Percentiles rank a stretch among this genome's conserved stretches.
phyloP scores from a whole-genome alignment of 64 coral and sea anemone species.

The Platygyra sinensis region DNA sequence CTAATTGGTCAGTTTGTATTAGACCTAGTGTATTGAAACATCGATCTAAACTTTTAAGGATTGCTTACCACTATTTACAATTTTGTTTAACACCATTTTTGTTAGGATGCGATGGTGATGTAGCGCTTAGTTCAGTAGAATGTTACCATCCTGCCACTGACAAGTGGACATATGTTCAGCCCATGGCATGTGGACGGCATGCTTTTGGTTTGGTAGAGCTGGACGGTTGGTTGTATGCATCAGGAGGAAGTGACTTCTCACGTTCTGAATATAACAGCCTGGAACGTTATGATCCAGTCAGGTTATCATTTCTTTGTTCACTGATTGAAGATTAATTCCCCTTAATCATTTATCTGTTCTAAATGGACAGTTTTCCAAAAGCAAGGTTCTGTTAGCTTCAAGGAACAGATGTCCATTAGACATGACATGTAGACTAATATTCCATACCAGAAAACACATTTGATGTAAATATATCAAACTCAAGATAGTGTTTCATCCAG shows the following conservation, averaged over 20 bases:
- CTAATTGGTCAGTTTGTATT: too few species aligned
- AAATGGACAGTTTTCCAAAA: too few species aligned
- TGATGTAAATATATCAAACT: too few species aligned
- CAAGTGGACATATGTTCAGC: constrained; percentile 84
- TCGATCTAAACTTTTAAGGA: too few species aligned
- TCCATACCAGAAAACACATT: too few species aligned
- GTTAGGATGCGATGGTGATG: constrained; percentile 94
- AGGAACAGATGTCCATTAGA: too few species aligned
- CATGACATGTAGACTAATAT: too few species aligned
- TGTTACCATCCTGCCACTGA: constrained; percentile 80
- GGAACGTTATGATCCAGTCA: constrained; percentile 98
- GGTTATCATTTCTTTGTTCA: constrained; percentile 21
- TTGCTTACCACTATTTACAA: neutral
- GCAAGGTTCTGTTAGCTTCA: too few species aligned
- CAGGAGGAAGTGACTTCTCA: constrained; percentile 95
- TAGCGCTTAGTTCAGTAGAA: constrained; percentile 96
- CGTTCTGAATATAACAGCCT: constrained; percentile 91
- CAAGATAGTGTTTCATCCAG: too few species aligned
- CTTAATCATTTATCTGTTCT: too few species aligned
- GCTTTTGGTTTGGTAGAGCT: constrained; percentile 97
- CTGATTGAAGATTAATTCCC: neutral
- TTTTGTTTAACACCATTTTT: neutral
- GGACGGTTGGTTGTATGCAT: constrained; percentile 97
- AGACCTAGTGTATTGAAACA: too few species aligned
- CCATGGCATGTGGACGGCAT: constrained; percentile 90